A percentile compares a stretch with the other conserved stretches of the same genome.
Evolutionary conservation across 2,797 vertebrate species (phyloP).

Genomic region (Ctenopoma kingsleyae): DNA sequence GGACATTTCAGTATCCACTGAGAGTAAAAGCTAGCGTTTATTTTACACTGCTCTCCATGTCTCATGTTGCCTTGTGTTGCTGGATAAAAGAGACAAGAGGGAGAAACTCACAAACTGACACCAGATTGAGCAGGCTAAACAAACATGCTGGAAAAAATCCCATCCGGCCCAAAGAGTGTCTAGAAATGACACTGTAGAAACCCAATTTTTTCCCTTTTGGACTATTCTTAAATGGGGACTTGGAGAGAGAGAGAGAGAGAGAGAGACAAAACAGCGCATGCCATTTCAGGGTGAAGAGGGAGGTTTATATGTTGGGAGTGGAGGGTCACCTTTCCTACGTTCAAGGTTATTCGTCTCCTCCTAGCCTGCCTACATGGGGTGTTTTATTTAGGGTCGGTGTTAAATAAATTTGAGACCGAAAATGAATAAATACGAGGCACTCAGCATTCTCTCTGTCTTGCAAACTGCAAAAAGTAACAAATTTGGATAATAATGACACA

Average conservation of each 20-base stretch:
- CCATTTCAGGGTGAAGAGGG: slow-evolving; percentile 71
- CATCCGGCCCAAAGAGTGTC: slow-evolving; percentile 78
- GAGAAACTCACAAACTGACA: slow-evolving; percentile 84
- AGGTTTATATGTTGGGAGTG: neutral
- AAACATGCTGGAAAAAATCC: slow-evolving; percentile 87
- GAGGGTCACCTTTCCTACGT: slow-evolving; percentile 54
- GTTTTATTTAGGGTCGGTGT: slow-evolving; percentile 50
- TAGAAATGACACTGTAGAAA: slow-evolving; percentile 78
- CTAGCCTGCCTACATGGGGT: slow-evolving; percentile 65
- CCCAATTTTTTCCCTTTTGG: slow-evolving; percentile 61
- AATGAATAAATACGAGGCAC: slow-evolving; percentile 84
- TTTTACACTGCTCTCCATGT: slow-evolving; percentile 83
- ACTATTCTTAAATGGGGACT: slow-evolving; percentile 62
- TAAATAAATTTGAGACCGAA: slow-evolving; percentile 61
- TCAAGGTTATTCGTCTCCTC: slow-evolving; percentile 56
- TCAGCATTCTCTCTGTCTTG: slow-evolving; percentile 87
- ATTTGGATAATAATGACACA: slow-evolving; percentile 84
- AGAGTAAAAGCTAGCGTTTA: slow-evolving; percentile 86
- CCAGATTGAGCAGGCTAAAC: slow-evolving; percentile 87
- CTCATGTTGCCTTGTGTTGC: slow-evolving; percentile 82
- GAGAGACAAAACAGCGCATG: slow-evolving; percentile 83
- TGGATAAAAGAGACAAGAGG: slow-evolving; percentile 78
- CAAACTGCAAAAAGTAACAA: slow-evolving; percentile 86
- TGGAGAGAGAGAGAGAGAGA: slow-evolving; percentile 37
- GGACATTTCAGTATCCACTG: slow-evolving; percentile 81